Conservation (phyloP, 1,140 invertebrate genomes). For the Brachionus paranguensis region DNA sequence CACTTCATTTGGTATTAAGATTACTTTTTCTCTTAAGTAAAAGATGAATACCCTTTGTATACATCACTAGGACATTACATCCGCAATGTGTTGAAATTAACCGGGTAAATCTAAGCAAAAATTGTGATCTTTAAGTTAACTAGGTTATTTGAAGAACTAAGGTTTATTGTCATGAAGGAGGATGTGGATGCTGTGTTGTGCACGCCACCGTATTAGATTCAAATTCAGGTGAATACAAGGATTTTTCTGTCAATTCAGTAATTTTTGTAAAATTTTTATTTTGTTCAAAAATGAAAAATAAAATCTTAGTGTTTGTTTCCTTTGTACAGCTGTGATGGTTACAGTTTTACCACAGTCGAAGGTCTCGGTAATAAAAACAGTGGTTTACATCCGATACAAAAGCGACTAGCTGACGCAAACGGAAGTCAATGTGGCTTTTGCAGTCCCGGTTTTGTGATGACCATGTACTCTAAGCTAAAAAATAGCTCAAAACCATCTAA, state of each 20-base stretch:
- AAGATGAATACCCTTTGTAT: neutral
- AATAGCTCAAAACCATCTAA: conserved; percentile 45
- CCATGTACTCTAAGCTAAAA: conserved; percentile 46
- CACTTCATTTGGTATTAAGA: neutral
- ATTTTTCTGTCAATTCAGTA: conserved; percentile 70
- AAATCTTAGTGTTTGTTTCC: conserved; percentile 64
- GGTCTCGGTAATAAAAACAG: conserved; percentile 45
- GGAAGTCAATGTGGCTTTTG: conserved; percentile 56
- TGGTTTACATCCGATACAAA: conserved; percentile 44
- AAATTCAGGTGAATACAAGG: conserved; percentile 57
- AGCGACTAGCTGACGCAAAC: conserved; percentile 50
- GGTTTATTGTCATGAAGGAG: conserved; percentile 68
- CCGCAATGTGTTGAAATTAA: conserved; percentile 25
- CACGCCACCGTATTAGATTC: conserved; percentile 53
- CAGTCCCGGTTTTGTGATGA: conserved; percentile 55
- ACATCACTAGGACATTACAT: neutral
- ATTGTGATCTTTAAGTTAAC: no score
- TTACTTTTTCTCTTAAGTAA: neutral
- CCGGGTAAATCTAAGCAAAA: neutral
- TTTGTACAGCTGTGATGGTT: conserved; percentile 65
- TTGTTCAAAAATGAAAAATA: neutral
- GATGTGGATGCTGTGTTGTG: conserved; percentile 70
- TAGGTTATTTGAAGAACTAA: conserved; percentile 62
- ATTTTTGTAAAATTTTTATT: conserved; percentile 44
- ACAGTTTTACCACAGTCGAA: conserved; percentile 72